A percentile compares a stretch with the other conserved stretches of the same genome.
phyloP scores from a whole-genome alignment of 2,113 vertebrate genomes.

The Alligator mississippiensis region DNA sequence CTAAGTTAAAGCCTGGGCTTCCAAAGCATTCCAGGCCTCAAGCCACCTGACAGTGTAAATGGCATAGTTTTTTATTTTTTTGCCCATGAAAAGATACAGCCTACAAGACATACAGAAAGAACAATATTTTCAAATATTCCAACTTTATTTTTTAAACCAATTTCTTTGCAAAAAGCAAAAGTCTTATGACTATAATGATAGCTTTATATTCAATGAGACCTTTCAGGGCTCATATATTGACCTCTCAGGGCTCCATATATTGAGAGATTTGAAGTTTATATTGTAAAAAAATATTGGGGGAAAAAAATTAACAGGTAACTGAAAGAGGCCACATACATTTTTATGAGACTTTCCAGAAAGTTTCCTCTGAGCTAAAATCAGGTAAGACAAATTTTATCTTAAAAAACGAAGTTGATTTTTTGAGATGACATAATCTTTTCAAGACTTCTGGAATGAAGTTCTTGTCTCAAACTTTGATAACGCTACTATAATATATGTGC shows the following conservation, averaged over 20 bases:
- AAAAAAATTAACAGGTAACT: not conserved
- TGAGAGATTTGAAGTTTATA: not conserved
- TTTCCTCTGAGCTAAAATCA: not conserved
- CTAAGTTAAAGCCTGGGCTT: not conserved
- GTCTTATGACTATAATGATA: not conserved
- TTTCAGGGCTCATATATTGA: not conserved
- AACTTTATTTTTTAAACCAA: not conserved
- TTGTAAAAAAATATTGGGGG: not conserved
- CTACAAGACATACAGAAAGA: not conserved
- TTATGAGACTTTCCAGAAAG: not conserved
- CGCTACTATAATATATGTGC: not conserved
- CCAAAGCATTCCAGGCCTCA: not conserved
- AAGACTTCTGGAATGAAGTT: not conserved
- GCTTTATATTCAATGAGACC: not conserved
- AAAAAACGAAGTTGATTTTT: not conserved
- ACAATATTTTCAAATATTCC: not conserved
- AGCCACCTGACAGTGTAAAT: not conserved
- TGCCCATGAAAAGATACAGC: not conserved
- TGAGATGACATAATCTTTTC: not conserved
- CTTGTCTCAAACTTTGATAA: not conserved
- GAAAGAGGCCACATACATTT: not conserved
- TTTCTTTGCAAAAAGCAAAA: not conserved
- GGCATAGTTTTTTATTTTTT: not conserved
- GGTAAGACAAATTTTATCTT: not conserved
- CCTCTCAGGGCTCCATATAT: not conserved